These are phyloP conservation scores for Malurus melanocephalus DNA, from an alignment of 2,113 vertebrate species.

Conservation along the genomic window DNA sequence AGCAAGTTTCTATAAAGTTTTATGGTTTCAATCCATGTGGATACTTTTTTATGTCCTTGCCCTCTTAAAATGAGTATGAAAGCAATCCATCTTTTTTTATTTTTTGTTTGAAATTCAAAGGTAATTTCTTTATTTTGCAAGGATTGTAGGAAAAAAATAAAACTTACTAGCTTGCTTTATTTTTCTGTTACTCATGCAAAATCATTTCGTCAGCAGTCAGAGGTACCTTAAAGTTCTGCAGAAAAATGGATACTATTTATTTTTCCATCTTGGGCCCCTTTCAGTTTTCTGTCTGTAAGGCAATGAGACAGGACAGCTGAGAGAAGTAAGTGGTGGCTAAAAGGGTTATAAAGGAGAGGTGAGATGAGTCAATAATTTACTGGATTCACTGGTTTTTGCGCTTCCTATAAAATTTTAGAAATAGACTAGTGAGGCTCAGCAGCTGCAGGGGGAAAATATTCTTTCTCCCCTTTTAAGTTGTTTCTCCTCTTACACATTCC, in stretches of 20 bases:
- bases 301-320: not conserved
- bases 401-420: not conserved
- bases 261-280: not conserved
- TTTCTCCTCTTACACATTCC: not conserved
- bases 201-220: not conserved
- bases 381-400: accelerated
- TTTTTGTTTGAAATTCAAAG: not conserved
- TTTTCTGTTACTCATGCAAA: not conserved
- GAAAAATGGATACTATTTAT: not conserved
- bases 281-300: not conserved
- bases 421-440: not conserved
- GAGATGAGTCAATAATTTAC: not conserved
- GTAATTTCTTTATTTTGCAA: not conserved
- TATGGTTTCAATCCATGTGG: not conserved
- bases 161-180: accelerated
- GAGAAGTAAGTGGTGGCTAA: not conserved
- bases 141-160: not conserved
- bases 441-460: not conserved
- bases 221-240: not conserved
- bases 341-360: not conserved
- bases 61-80: not conserved
- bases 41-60: not conserved
- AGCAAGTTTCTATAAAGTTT: not conserved
- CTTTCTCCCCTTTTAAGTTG: not conserved
- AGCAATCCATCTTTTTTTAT: not conserved